Conservation (phyloP, 2,888 invertebrate genomes). For the Proisotoma minuta region DNA sequence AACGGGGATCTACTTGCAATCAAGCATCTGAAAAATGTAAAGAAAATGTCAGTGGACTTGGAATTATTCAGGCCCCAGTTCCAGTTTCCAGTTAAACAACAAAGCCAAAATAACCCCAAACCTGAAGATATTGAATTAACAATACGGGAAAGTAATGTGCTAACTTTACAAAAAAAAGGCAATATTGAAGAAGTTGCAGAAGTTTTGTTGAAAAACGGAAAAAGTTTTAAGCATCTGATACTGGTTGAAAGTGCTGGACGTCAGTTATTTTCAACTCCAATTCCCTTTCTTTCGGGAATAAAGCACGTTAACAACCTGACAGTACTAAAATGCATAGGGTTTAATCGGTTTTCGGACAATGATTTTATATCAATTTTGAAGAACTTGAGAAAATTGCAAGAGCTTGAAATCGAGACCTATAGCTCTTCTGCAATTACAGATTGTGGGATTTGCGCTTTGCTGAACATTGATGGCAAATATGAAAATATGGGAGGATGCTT, state of each 20-base stretch:
- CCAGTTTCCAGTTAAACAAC: neutral
- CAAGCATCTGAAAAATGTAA: neutral
- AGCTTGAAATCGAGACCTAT: neutral
- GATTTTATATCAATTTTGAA: neutral
- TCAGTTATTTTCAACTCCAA: neutral
- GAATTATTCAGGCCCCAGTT: neutral
- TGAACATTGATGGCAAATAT: too few relatives aligned
- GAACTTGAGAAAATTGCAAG: neutral
- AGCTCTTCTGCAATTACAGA: too few relatives aligned
- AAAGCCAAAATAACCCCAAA: too few relatives aligned
- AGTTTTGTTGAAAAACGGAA: neutral
- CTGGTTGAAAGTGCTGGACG: neutral
- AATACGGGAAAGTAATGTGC: neutral
- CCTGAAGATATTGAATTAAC: neutral
- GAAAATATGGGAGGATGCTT: too few relatives aligned
- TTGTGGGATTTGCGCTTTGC: too few relatives aligned
- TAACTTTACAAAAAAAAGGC: neutral
- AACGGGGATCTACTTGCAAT: too few relatives aligned
- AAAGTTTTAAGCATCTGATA: neutral
- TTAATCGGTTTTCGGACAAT: neutral
- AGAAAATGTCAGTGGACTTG: neutral
- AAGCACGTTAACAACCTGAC: neutral
- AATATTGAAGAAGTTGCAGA: neutral
- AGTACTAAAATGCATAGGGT: neutral
- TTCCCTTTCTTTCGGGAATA: neutral